A percentile compares a stretch with the other conserved stretches of the same genome.
These are phyloP conservation scores for Xylota segnis DNA, from an alignment of 2,888 invertebrate species.

Conservation along the genomic window DNA sequence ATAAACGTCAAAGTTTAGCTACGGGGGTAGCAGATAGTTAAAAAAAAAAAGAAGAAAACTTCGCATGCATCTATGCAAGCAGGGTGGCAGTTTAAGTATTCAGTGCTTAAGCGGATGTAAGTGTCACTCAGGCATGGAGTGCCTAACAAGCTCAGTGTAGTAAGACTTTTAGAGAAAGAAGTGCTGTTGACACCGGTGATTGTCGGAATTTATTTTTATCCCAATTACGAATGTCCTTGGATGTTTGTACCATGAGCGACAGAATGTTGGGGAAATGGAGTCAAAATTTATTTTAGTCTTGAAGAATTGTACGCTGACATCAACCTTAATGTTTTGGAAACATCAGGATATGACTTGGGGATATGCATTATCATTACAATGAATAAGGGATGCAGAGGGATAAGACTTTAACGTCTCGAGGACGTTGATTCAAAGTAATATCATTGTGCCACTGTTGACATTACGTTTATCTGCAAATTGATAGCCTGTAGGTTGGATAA, in stretches of 20 bases:
- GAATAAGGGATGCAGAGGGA: too few relatives aligned
- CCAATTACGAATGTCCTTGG: constrained; percentile 30
- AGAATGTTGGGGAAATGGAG: neutral
- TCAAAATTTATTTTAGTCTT: neutral
- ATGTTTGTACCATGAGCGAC: neutral
- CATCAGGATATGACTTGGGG: too few relatives aligned
- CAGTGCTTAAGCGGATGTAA: constrained; percentile 40
- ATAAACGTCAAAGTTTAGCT: constrained; percentile 38
- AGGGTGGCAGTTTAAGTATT: constrained; percentile 33
- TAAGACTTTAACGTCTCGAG: too few relatives aligned
- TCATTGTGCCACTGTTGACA: too few relatives aligned
- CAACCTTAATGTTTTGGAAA: too few relatives aligned
- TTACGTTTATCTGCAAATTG: too few relatives aligned
- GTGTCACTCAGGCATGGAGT: constrained; percentile 52
- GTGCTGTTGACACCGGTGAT: constrained; percentile 29
- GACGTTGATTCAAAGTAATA: too few relatives aligned
- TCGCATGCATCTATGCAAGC: neutral
- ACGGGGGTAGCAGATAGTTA: neutral
- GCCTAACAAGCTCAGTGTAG: constrained; percentile 39
- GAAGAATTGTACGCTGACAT: neutral
- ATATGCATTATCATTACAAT: too few relatives aligned
- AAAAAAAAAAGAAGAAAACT: neutral
- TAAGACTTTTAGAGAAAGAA: constrained; percentile 13
- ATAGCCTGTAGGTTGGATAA: too few relatives aligned
- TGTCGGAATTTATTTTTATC: constrained; percentile 23